Evolutionary conservation across 2,113 vertebrate species (phyloP).

Genomic region (Hymenochirus boettgeri): DNA sequence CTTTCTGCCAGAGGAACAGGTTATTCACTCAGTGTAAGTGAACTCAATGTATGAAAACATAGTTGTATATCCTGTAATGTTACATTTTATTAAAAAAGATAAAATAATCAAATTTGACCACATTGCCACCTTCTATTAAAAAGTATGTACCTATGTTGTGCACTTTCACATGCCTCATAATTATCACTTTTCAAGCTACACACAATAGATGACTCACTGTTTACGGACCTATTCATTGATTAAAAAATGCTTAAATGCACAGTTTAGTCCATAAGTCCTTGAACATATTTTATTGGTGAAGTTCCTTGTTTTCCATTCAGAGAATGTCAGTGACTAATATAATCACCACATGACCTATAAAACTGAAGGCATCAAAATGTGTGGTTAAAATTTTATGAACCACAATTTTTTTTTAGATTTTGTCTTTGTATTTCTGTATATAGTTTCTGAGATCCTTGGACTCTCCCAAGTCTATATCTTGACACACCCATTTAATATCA

Average conservation of each 20-base stretch:
- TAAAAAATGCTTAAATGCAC: conserved; percentile 23
- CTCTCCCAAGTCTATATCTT: conserved; percentile 71
- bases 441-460: conserved; percentile 76
- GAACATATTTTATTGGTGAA: conserved; percentile 40
- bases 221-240: background rate
- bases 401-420: conserved; percentile 48
- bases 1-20: no score
- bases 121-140: conserved; percentile 39
- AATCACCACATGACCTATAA: conserved; percentile 46
- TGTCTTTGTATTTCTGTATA: conserved; percentile 80
- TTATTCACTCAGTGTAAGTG: no score
- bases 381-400: conserved; percentile 51
- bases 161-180: background rate
- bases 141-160: conserved; percentile 52
- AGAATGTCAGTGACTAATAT: conserved; percentile 15
- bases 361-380: conserved; percentile 74
- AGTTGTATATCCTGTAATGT: conserved; percentile 6
- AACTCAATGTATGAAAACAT: conserved; percentile 13
- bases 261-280: conserved; percentile 50
- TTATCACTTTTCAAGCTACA: background rate
- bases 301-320: background rate
- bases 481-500: conserved; percentile 89
- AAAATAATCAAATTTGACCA: conserved; percentile 43
- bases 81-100: conserved; percentile 55
- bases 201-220: background rate